phyloP scores from a whole-genome alignment of 2,797 vertebrate species.

The Betta splendens region DNA sequence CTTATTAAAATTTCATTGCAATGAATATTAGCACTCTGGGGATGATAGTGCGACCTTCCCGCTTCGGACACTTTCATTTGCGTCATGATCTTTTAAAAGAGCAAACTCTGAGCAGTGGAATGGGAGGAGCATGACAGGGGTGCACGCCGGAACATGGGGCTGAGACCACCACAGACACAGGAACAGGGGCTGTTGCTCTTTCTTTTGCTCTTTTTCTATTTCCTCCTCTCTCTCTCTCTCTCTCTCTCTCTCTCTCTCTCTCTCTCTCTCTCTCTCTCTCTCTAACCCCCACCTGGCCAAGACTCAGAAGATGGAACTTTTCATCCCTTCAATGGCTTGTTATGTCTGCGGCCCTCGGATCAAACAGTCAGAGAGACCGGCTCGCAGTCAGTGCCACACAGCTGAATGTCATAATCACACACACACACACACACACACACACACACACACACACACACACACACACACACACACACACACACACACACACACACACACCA shows the following conservation, averaged over 20 bases:
- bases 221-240: neutral
- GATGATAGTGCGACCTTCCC: constrained; percentile 35
- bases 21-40: constrained; percentile 20
- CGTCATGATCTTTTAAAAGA: constrained; percentile 24
- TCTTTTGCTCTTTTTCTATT: neutral
- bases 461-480: neutral
- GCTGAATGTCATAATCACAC: too few species aligned
- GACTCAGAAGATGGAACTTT: constrained; percentile 81
- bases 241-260: constrained; percentile 28
- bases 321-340: constrained; percentile 91
- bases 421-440: neutral
- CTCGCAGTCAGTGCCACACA: too few species aligned
- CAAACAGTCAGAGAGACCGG: constrained; percentile 84
- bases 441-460: constrained; percentile 1
- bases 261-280: constrained; percentile 11
- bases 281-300: constrained; percentile 50
- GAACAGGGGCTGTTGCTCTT: constrained; percentile 10
- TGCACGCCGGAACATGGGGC: constrained; percentile 23
- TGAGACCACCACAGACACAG: constrained; percentile 49
- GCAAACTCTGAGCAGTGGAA: constrained; percentile 14
- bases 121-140: constrained; percentile 50
- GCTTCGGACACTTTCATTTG: constrained; percentile 25
- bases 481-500: neutral
- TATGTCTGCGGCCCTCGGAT: constrained; percentile 87
- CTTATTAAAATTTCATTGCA: constrained; percentile 42